Conservation (phyloP, 2,797 vertebrate genomes). For the Clarias pachynema region DNA sequence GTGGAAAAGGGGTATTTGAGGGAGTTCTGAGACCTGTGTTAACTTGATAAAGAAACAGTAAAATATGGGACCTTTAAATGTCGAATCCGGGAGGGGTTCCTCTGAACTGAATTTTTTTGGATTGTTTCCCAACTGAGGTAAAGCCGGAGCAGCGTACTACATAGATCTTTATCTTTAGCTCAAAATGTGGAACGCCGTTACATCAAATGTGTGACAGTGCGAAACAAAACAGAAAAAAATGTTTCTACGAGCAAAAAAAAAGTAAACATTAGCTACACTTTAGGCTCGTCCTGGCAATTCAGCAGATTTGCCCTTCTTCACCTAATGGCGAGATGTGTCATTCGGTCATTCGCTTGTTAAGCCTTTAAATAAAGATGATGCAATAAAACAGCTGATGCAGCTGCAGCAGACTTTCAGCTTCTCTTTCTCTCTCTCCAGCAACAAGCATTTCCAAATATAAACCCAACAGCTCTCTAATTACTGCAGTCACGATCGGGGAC, state of each 20-base stretch:
- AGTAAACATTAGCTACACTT: background rate
- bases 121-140: background rate
- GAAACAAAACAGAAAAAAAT: background rate
- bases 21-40: too few relatives aligned
- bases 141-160: background rate
- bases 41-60: too few relatives aligned
- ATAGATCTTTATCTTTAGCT: background rate
- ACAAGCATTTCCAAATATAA: constrained; percentile 55
- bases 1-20: too few relatives aligned
- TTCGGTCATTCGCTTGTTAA: constrained; percentile 1
- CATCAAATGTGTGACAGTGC: background rate
- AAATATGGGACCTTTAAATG: background rate
- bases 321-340: background rate
- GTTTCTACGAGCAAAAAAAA: background rate
- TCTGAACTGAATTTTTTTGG: background rate
- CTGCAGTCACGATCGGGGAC: constrained; percentile 50
- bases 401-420: constrained; percentile 18
- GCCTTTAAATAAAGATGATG: constrained; percentile 12
- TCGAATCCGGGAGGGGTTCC: background rate
- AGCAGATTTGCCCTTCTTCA: too few relatives aligned
- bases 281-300: background rate
- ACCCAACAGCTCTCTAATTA: constrained; percentile 54
- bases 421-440: constrained; percentile 39
- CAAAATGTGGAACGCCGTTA: background rate
- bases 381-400: constrained; percentile 11